Evolutionary conservation across 2,888 invertebrate genomes (phyloP).

Genomic region (Arge pagana): DNA sequence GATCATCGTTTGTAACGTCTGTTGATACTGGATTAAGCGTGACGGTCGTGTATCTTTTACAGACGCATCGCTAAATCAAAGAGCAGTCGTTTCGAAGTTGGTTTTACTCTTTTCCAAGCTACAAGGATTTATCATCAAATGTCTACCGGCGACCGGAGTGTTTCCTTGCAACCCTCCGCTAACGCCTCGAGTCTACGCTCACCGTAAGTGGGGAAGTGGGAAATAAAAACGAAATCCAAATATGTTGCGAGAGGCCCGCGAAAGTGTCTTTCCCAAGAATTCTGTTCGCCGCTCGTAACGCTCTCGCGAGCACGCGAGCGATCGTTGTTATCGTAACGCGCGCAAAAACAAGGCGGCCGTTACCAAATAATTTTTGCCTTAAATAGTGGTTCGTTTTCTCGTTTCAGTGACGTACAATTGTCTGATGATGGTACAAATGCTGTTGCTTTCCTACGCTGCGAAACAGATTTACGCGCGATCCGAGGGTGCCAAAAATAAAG

Average conservation of each 20-base stretch:
- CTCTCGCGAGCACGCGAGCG: no score
- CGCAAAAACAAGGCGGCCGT: no score
- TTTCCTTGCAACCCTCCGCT: slow-evolving; percentile 70
- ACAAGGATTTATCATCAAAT: slow-evolving; percentile 66
- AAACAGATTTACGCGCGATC: slow-evolving; percentile 65
- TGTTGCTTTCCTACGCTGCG: slow-evolving; percentile 67
- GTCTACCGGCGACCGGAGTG: slow-evolving; percentile 61
- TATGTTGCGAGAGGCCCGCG: no score
- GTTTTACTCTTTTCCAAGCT: slow-evolving; percentile 71
- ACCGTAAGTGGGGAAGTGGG: slow-evolving; percentile 63
- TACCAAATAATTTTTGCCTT: no score
- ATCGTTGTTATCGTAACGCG: no score
- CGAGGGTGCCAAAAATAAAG: slow-evolving; percentile 37
- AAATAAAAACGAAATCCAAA: no score
- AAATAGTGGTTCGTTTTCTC: slow-evolving; percentile 38
- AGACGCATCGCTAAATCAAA: slow-evolving; percentile 51
- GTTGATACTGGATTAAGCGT: no score
- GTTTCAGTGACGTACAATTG: slow-evolving; percentile 71
- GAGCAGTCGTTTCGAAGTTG: slow-evolving; percentile 64
- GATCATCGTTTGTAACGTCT: no score
- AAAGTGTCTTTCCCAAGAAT: no score
- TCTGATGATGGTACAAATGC: slow-evolving; percentile 72
- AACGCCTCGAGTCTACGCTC: slow-evolving; percentile 69
- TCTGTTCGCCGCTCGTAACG: no score
- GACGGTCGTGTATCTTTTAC: slow-evolving; percentile 26